Base-by-base conservation (phyloP, 1,140 invertebrate species). In the Cardiocondyla obscurior region DNA sequence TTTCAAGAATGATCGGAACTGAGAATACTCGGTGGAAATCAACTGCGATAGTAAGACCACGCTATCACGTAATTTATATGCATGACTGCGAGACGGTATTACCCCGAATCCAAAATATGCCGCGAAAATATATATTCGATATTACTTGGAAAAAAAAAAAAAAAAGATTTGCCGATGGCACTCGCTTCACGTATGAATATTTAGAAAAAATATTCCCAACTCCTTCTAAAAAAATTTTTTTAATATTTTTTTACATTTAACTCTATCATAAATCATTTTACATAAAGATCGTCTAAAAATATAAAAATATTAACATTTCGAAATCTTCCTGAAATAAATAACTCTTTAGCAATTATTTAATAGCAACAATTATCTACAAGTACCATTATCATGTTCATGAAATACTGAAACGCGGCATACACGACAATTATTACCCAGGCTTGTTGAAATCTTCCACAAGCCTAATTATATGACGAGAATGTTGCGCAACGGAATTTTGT, bases 1-100 rank as follows among this genome's bases (percentile, higher is more conserved):
- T 67, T 67, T 42, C 62, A 67, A 67, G 62, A 69, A 53, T 79
- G 74, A 69, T 79, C 46, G 33, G 36, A 30, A 12, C 46, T 79
- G 46, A 19, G 74, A 79, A 53, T 53, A 79, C 74, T 67, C 60
- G 62, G 74, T 67, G 62, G 74, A 79, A 79, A 79, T 79, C 62
- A 69, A 69, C 7, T 14, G 12, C 57, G 58, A 1, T 19, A 39
- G 33, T 51, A 28, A 25, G 55, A 42, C 16, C 28, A 19, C 58
- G 44, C 14, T 55, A 28, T 39, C 46, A 22, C 74, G 62, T 79
- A 79, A 79, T 77, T 77, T 67, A 67, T 77, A 77, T 77, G 60
- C 60, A 77, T 77, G 60, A 39, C 28, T 46, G 44, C 30, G 72
- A 57, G 30, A 62, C 42, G 33, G 12, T 67, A 67, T 53, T 33